Evolutionary conservation across 1,140 invertebrate species (phyloP), one percentile per base, ranked within the genome.

Genomic region (Aethina tumida): DNA sequence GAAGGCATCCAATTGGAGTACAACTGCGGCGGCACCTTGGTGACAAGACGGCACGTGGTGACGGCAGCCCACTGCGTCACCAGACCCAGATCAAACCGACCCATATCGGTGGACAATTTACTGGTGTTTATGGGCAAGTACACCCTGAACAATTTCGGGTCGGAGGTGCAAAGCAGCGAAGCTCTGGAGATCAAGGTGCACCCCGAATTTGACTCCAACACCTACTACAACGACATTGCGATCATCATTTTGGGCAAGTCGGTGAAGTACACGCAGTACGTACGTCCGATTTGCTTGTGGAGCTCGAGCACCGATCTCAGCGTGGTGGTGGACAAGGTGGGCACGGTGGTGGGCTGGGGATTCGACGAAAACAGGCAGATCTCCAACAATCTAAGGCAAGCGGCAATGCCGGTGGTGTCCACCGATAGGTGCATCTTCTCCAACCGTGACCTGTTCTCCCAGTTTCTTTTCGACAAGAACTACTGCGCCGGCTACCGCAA

Each of bases 271-370:
- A 68, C 62, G 0, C 52, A 62, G 12, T 67, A 43, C 30, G 71
- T 79, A n/a, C 56, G 66, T 14, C 71, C 76, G 0, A 63, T 72
- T 5, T 80, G 76, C 46, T 56, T 79, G 2, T 79, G 75, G 74
- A 59, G 66, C 2, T 5, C 28, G 18, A 43, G 61, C 12, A 45
- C 39, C 0, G 58, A 68, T 13, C 50, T 78, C 1, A 55, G 28
- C 54, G 77, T 25, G 56, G 68, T 10, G 64, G 62, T 2, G 62
- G 60, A 44, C 61, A 59, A 37, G 69, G 68, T 51, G 64, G 76
- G 76, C 10, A 65, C 60, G 5, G 65, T 79, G 1, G 70, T 78
- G 2, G 77, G 76, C 0, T 80, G 77, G 76, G 74, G 75, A 15
- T 69, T 65, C 28, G 68, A 75, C 42, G 67, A 71, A 39, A 55